Conservation (phyloP, 2,888 invertebrate genomes). For the Crossocerus cetratus region DNA sequence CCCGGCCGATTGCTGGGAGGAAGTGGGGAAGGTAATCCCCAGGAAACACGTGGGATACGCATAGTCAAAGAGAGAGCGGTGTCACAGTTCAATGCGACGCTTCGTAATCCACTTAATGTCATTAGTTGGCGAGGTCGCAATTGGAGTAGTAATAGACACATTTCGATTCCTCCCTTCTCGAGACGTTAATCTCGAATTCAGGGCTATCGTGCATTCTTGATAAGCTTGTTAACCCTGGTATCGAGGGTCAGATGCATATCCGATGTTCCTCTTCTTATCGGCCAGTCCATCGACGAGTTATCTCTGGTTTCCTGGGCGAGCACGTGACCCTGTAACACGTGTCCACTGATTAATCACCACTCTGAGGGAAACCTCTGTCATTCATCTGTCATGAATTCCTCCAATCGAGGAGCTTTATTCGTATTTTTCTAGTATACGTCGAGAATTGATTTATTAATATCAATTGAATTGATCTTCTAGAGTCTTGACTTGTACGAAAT, state of each 20-base stretch:
- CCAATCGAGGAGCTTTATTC: too few relatives aligned
- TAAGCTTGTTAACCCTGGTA: not conserved
- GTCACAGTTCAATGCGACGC: not conserved
- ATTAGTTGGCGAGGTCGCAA: not conserved
- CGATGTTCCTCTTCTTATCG: not conserved
- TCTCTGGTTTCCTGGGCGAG: not conserved
- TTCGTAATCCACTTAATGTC: not conserved
- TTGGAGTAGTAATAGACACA: not conserved
- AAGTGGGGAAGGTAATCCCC: slow-evolving; percentile 34
- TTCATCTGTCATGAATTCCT: too few relatives aligned
- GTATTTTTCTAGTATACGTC: too few relatives aligned
- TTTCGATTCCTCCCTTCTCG: not conserved
- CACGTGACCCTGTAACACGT: not conserved
- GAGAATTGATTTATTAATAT: too few relatives aligned
- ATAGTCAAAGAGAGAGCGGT: slow-evolving; percentile 11
- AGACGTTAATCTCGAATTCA: too few relatives aligned
- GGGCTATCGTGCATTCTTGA: not conserved
- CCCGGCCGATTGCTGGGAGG: slow-evolving; percentile 24
- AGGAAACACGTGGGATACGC: slow-evolving; percentile 34
- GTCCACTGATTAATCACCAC: not conserved
- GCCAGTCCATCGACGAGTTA: too few relatives aligned
- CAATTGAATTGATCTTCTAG: too few relatives aligned
- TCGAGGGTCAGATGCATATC: not conserved
- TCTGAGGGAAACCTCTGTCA: too few relatives aligned
- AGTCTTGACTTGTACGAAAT: too few relatives aligned